These are phyloP conservation scores for Calidris pygmaea DNA, from an alignment of 2,113 vertebrate genomes.

Conservation along the genomic window DNA sequence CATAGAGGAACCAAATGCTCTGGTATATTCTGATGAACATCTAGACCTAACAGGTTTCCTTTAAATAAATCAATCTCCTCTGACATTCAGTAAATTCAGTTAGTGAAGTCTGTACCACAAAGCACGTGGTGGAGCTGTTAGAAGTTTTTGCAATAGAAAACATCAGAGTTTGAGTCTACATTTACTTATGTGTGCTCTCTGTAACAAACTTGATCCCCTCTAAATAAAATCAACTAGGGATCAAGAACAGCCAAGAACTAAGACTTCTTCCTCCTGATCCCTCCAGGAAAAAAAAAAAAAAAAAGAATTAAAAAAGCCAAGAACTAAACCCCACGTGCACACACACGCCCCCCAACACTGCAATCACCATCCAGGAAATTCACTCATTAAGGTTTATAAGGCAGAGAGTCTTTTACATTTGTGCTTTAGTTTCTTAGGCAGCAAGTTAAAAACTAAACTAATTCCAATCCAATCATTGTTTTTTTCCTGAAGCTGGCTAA, in stretches of 20 bases:
- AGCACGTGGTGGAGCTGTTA: accelerated
- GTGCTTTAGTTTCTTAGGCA: background rate
- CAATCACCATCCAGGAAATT: background rate
- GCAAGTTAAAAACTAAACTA: background rate
- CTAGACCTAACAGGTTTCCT: background rate
- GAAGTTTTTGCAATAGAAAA: background rate
- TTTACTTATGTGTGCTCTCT: background rate
- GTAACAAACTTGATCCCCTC: background rate
- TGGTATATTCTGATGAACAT: background rate
- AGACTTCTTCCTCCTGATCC: background rate
- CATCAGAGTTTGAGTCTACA: background rate
- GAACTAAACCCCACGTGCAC: background rate
- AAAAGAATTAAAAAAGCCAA: background rate
- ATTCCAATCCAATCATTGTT: background rate
- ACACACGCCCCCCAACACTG: background rate
- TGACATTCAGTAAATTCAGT: background rate
- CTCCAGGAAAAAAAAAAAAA: background rate
- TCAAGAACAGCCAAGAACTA: background rate
- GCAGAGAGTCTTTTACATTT: background rate
- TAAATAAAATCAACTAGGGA: background rate
- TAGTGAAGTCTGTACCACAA: background rate
- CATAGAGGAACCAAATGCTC: background rate
- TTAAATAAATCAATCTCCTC: background rate
- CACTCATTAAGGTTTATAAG: background rate
- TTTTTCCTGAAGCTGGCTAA: background rate